phyloP scores from a whole-genome alignment of 2,113 vertebrate genomes.

The Pygoscelis adeliae region DNA sequence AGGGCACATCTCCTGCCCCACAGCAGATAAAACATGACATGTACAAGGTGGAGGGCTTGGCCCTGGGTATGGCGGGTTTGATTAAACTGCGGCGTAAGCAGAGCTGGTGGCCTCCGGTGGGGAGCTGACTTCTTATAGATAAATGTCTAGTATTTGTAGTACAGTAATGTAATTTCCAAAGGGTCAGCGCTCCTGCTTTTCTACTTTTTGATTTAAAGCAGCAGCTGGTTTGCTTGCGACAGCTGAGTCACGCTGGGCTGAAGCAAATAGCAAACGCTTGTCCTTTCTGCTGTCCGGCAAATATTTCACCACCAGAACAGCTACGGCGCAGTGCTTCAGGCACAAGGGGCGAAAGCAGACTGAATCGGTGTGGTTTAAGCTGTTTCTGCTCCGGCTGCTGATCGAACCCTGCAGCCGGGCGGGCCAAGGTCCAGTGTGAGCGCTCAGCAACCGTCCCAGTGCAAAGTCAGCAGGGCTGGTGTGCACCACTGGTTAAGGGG shows the following conservation, averaged over 20 bases:
- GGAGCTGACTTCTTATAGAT: neutral
- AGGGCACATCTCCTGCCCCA: neutral
- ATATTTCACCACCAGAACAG: neutral
- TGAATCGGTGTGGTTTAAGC: neutral
- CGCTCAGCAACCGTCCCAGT: neutral
- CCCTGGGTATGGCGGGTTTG: neutral
- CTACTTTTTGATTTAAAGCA: neutral
- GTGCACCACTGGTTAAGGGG: neutral
- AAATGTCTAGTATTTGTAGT: neutral
- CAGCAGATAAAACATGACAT: neutral
- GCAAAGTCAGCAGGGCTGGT: neutral
- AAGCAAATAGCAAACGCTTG: neutral
- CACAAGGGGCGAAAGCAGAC: neutral
- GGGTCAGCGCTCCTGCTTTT: neutral
- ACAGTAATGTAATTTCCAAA: neutral
- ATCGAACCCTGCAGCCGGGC: neutral
- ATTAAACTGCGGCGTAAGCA: neutral
- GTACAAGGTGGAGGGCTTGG: neutral
- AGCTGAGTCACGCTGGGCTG: neutral
- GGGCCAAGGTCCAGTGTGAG: neutral
- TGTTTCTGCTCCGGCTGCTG: neutral
- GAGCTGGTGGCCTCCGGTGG: neutral
- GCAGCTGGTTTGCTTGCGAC: neutral
- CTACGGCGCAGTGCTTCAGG: accelerated
- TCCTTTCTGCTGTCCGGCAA: neutral